Percentiles rank a stretch among this genome's conserved stretches.
Conservation (phyloP, 64 coral and sea anemone species). For the Exaiptasia diaphana region DNA sequence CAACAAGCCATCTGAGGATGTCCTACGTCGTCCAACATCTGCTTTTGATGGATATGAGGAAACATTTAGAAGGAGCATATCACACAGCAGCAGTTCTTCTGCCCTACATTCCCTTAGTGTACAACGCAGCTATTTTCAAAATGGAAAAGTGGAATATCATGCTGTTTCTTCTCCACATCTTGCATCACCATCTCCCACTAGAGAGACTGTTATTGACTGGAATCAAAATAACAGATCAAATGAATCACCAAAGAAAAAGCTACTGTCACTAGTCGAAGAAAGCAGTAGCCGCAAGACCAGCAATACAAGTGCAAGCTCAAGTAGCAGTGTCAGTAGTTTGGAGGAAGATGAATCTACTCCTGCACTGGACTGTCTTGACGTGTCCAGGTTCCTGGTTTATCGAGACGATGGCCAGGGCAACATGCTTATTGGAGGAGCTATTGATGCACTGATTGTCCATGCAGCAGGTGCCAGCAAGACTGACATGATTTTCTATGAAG, state of each 20-base stretch:
- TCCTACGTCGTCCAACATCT: slow-evolving; percentile 80
- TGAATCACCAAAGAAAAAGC: slow-evolving; percentile 55
- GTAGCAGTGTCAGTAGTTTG: slow-evolving; percentile 67
- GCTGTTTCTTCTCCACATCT: slow-evolving; percentile 1
- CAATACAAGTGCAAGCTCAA: slow-evolving; percentile 52
- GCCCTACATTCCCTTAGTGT: not conserved
- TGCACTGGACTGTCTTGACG: slow-evolving; percentile 89
- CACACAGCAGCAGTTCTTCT: not conserved
- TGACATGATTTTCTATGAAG: slow-evolving; percentile 88
- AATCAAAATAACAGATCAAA: slow-evolving; percentile 56
- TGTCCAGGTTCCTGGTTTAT: slow-evolving; percentile 83
- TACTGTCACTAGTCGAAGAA: slow-evolving; percentile 66
- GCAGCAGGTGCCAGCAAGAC: slow-evolving; percentile 80
- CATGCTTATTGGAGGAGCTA: slow-evolving; percentile 82
- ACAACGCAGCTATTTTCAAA: not conserved
- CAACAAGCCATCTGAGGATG: slow-evolving; percentile 76
- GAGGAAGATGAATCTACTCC: slow-evolving; percentile 88
- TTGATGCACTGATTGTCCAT: slow-evolving; percentile 94
- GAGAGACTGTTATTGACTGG: slow-evolving; percentile 56
- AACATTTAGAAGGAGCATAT: slow-evolving; percentile 47
- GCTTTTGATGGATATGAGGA: slow-evolving; percentile 68
- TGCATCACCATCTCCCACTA: not conserved
- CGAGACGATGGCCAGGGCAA: slow-evolving; percentile 72
- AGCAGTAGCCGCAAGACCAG: slow-evolving; percentile 49
- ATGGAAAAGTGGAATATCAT: not conserved